These are phyloP conservation scores for Aramus guarauna DNA, from an alignment of 2,113 vertebrate species.

Conservation along the genomic window DNA sequence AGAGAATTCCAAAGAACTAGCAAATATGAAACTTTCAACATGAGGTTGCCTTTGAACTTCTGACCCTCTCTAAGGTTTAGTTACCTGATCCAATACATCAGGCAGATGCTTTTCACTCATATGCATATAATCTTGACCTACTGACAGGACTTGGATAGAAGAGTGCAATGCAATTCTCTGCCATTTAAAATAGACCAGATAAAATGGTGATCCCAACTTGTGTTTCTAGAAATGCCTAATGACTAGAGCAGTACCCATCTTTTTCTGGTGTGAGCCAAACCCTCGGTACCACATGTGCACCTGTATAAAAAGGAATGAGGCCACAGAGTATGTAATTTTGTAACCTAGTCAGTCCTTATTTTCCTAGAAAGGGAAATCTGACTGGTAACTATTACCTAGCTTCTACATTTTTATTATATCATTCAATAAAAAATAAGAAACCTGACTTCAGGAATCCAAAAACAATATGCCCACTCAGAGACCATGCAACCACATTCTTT, in stretches of 20 bases:
- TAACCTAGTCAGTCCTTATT: neutral
- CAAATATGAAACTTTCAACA: neutral
- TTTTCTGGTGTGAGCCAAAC: neutral
- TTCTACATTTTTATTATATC: neutral
- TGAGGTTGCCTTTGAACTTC: neutral
- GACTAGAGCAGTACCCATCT: neutral
- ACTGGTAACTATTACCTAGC: neutral
- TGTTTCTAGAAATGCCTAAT: neutral
- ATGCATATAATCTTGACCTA: neutral
- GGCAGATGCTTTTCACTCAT: neutral
- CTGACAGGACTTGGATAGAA: neutral
- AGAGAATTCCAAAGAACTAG: neutral
- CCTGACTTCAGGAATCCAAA: neutral
- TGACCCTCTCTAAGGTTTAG: neutral
- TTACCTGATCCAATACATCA: neutral
- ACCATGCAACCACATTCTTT: neutral
- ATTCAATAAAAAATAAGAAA: neutral
- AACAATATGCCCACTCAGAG: neutral
- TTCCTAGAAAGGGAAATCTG: neutral
- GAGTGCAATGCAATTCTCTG: neutral
- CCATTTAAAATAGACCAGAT: neutral
- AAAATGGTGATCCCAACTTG: neutral
- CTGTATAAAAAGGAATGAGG: neutral
- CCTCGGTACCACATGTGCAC: neutral
- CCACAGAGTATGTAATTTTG: neutral